Base-by-base conservation (phyloP, 2,888 invertebrate genomes). In the Spialia ferax region DNA sequence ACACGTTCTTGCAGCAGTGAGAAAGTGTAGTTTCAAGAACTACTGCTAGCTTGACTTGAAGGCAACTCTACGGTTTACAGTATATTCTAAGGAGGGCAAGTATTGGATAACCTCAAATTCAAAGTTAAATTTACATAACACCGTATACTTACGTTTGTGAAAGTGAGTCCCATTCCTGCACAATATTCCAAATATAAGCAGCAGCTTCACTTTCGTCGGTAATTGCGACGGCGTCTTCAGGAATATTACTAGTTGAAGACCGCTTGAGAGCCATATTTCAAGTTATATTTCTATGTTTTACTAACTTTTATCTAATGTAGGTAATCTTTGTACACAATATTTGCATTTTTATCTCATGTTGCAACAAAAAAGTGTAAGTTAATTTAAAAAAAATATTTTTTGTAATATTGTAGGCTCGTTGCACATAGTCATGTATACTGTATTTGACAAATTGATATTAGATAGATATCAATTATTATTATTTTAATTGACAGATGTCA, bases 221-320 rank as follows among this genome's bases (percentile, higher is more conserved):
- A 60, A 97, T 76, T 35, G 86, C 45, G 0, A 96, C 92, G 0
- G 96, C 96, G 89, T 95, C 96, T 72, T 87, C 72, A 0, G 96
- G 96, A 38, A 96, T 76, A 5, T 94, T 87, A 57, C n/a, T n/a
- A n/a, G n/a, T n/a, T n/a, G 78, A 88, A n/a, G 86, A 84, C 74
- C 87, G 93, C 73, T 90, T 85, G 69, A 96, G 83, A 61, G 96
- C 95, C 96, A 96, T 96, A 22, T 11, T 18, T 26, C 3, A 22
- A 1, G 22, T 48, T 22, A 2, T 10, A 11, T 18, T 20, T 20
- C 20, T 6, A 0, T 50, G n/a, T n/a, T n/a, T n/a, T n/a, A n/a
- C n/a, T n/a, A n/a, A 50, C 22, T 50, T 42, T 42, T 5, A 4
- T 6, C 15, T 15, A 15, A 15, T 42, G n/a, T 15, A 6, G 15